phyloP scores from a whole-genome alignment of 2,888 invertebrate genomes.

The Eristalinus aeneus region DNA sequence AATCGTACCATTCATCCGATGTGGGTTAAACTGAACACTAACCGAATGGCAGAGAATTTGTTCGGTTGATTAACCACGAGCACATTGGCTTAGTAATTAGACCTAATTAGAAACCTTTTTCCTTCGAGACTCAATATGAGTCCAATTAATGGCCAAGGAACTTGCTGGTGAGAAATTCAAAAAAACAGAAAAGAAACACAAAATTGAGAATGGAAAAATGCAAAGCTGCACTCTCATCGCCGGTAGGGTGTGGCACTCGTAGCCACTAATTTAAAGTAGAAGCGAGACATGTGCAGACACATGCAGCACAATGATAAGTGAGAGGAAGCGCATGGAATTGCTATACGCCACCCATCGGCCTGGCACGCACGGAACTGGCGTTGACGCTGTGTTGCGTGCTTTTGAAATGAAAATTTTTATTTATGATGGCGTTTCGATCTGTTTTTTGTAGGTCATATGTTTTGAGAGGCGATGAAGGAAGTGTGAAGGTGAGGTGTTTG shows the following conservation, averaged over 20 bases:
- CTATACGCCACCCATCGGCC: background rate
- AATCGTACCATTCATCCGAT: background rate
- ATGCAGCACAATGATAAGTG: background rate
- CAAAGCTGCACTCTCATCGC: background rate
- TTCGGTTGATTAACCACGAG: background rate
- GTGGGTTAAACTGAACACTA: background rate
- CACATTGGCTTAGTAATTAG: background rate
- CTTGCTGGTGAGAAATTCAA: background rate
- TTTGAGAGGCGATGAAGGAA: no score
- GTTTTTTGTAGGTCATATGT: background rate
- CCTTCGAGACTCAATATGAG: background rate
- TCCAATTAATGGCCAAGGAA: background rate
- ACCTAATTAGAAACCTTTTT: background rate
- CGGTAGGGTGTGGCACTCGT: background rate
- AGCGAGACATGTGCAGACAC: background rate
- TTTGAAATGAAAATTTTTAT: background rate
- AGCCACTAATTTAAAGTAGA: background rate
- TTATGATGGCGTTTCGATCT: background rate
- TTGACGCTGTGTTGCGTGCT: background rate
- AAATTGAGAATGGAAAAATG: background rate
- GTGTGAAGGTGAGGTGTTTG: background rate
- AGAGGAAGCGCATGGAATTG: background rate
- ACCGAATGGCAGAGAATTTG: background rate
- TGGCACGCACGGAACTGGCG: background rate
- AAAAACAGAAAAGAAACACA: background rate